Evolutionary conservation across 30 jellyfish, hydroid and myxozoan genomes (phyloP).

Genomic region (Aurelia sp.): DNA sequence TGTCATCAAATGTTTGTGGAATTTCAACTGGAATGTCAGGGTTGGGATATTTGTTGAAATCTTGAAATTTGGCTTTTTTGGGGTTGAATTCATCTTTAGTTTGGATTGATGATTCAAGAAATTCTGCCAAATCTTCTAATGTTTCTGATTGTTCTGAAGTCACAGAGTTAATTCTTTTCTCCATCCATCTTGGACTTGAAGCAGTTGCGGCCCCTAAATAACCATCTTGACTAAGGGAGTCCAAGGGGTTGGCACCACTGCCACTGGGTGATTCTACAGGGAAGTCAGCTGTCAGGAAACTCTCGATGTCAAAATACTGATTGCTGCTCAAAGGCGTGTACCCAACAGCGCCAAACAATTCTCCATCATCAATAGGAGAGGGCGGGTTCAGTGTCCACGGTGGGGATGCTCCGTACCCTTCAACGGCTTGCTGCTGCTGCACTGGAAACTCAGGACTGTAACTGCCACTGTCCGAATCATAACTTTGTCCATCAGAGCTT

Average conservation of each 20-base stretch:
- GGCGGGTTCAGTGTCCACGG: conserved; percentile 54
- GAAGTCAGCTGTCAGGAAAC: conserved; percentile 44
- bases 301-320: conserved; percentile 65
- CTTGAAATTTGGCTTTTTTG: background rate
- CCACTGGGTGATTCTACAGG: conserved; percentile 9
- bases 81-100: background rate
- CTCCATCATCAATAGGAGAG: conserved; percentile 71
- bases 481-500: conserved; percentile 4
- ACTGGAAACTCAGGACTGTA: background rate
- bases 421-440: background rate
- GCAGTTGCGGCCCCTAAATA: conserved; percentile 13
- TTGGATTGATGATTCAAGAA: conserved; percentile 18
- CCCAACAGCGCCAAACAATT: conserved; percentile 69
- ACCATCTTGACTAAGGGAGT: background rate
- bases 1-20: background rate
- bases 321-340: conserved; percentile 58
- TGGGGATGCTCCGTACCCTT: conserved; percentile 7
- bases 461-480: conserved; percentile 2
- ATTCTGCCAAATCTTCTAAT: conserved; percentile 24
- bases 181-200: background rate
- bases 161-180: background rate
- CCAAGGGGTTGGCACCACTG: background rate
- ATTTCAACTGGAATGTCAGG: conserved; percentile 8
- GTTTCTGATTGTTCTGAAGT: conserved; percentile 36
- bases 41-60: background rate